Evolutionary conservation across 2,797 vertebrate genomes (phyloP), one percentile per base, ranked within the genome.

Genomic region (Alectoris magna): DNA sequence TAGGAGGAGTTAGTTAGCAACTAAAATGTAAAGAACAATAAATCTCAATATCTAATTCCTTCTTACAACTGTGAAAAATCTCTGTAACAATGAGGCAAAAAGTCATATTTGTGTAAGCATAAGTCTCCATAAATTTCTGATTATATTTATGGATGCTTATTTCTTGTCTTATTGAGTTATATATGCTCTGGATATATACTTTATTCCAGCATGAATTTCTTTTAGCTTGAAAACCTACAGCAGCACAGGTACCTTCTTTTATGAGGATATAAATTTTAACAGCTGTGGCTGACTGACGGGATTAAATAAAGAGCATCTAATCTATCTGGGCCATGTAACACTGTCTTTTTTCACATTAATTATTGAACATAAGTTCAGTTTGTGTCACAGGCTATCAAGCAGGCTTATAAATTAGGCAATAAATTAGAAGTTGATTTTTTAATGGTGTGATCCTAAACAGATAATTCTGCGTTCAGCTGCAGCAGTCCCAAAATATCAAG

Each of bases 311-410:
- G 67, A 86, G 39, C 29, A 75, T 89, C 29, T 79, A 74, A 89
- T 88, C 43, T 84, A 92, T 86, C 63, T 89, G 72, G 87, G 75
- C 43, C 78, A 93, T 0, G 3, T 83, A 91, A 91, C 59, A 55
- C 27, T 81, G 75, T 26, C 75, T 93, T 94, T 82, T 84, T 94
- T 94, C 74, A 75, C 77, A 79, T 93, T 81, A 81, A 83, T 85
- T 82, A 86, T 38, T 88, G 71, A 92, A 63, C 59, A 51, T 0
- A 1, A 51, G 75, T 73, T 87, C 84, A 74, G 7, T 56, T 83
- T n/a, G 39, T 73, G 73, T 56, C 70, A 80, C 1, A 67, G 24
- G 19, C 4, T 4, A 51, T 51, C 41, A 74, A 82, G 34, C 58
- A 66, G 12, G 34, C 31, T 58, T 81, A 73, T 51, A 89, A 88